These are phyloP conservation scores for Rhyacophila evoluta DNA, from an alignment of 2,888 invertebrate genomes.

Conservation along the genomic window DNA sequence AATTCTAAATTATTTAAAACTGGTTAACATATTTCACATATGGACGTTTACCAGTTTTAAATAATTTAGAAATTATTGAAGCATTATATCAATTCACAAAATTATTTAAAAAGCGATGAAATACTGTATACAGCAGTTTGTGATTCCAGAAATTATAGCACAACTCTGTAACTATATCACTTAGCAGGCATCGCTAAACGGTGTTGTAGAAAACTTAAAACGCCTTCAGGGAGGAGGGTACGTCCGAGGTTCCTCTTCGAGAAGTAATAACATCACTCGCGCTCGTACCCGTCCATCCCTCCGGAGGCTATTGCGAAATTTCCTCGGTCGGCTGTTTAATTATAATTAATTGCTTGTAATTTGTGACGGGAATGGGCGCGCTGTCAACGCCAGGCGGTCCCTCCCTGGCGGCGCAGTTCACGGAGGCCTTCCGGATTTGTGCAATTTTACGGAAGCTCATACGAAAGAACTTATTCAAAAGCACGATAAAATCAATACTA, in stretches of 20 bases:
- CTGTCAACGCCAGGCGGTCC: constrained; percentile 42
- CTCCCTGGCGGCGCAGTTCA: background rate
- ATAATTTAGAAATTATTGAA: too few species aligned
- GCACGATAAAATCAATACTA: too few species aligned
- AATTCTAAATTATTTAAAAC: too few species aligned
- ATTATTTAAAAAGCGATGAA: too few species aligned
- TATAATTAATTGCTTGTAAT: constrained; percentile 48
- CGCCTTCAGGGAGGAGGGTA: background rate
- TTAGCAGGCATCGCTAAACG: background rate
- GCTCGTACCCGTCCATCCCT: constrained; percentile 8
- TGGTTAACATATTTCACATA: too few species aligned
- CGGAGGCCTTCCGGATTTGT: background rate
- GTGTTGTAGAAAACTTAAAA: background rate
- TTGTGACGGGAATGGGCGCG: constrained; percentile 39
- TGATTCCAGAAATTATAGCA: too few species aligned
- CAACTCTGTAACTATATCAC: too few species aligned
- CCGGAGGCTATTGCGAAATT: background rate
- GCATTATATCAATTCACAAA: too few species aligned
- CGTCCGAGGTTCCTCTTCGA: background rate
- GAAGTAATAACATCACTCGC: background rate
- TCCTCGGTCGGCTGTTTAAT: constrained; percentile 27
- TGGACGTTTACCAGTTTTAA: too few species aligned
- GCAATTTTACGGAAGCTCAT: background rate
- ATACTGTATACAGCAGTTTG: too few species aligned
- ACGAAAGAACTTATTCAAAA: too few species aligned